Percentiles rank a stretch among this genome's conserved stretches.
Conservation (phyloP, 2,113 vertebrate species). For the Ardeotis arabs region DNA sequence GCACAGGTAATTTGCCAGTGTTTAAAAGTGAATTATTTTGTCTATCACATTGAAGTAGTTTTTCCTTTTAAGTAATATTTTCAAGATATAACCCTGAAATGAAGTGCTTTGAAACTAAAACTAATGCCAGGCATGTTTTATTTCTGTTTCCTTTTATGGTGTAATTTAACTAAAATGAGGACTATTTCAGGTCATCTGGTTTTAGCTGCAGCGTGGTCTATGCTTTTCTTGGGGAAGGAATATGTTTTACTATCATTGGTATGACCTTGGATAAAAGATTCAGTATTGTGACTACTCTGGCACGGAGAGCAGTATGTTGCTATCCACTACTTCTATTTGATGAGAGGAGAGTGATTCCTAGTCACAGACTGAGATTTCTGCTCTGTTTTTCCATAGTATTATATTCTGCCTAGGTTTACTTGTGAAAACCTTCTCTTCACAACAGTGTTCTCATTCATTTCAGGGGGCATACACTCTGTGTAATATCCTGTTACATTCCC, state of each 20-base stretch:
- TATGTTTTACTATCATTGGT: not conserved
- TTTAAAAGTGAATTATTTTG: not conserved
- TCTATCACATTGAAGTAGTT: not conserved
- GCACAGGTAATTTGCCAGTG: not conserved
- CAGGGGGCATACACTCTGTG: conserved; percentile 85
- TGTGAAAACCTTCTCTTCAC: not conserved
- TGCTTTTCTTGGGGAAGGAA: not conserved
- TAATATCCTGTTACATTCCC: conserved; percentile 77
- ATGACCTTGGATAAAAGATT: not conserved
- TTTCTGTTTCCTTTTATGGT: not conserved
- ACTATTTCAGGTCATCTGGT: not conserved
- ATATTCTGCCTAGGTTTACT: not conserved
- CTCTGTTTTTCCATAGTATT: not conserved
- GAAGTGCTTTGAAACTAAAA: not conserved
- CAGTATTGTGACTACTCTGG: not conserved
- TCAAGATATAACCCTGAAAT: not conserved
- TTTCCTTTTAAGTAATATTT: not conserved
- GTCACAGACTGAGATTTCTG: not conserved
- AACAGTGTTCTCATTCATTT: not conserved
- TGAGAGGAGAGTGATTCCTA: not conserved
- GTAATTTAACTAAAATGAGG: not conserved
- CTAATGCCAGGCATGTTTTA: not conserved
- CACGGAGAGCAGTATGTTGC: not conserved
- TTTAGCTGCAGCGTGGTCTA: not conserved
- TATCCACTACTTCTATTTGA: not conserved